Conservation (phyloP, 2,113 vertebrate genomes). For the Strix aluco region DNA sequence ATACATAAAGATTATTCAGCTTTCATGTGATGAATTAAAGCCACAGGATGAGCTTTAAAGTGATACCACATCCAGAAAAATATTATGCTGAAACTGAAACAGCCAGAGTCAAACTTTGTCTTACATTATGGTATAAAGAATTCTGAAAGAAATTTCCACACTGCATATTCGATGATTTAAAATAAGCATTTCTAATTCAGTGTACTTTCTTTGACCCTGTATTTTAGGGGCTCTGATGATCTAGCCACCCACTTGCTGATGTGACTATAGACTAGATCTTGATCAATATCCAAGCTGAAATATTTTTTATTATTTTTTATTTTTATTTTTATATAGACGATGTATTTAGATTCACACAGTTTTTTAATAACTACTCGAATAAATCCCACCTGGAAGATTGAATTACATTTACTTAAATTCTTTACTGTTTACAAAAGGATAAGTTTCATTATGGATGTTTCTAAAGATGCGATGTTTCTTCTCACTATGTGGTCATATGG, state of each 20-base stretch:
- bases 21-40: not conserved
- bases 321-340: not conserved
- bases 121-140: not conserved
- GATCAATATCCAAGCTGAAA: not conserved
- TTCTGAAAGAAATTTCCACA: not conserved
- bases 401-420: not conserved
- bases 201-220: not conserved
- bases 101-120: not conserved
- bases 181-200: not conserved
- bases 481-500: not conserved
- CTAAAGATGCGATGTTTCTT: not conserved
- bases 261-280: not conserved
- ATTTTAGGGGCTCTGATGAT: not conserved
- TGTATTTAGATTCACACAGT: not conserved
- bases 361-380: not conserved
- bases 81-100: not conserved
- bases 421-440: not conserved
- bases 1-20: conserved; percentile 35
- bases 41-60: not conserved
- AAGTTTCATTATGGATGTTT: not conserved
- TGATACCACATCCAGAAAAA: conserved; percentile 1
- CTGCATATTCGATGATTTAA: not conserved
- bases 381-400: not conserved
- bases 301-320: not conserved
- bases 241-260: not conserved